Evolutionary conservation across 2,888 invertebrate genomes (phyloP), one percentile per base, ranked within the genome.

Genomic region (Acrobasis suavella): DNA sequence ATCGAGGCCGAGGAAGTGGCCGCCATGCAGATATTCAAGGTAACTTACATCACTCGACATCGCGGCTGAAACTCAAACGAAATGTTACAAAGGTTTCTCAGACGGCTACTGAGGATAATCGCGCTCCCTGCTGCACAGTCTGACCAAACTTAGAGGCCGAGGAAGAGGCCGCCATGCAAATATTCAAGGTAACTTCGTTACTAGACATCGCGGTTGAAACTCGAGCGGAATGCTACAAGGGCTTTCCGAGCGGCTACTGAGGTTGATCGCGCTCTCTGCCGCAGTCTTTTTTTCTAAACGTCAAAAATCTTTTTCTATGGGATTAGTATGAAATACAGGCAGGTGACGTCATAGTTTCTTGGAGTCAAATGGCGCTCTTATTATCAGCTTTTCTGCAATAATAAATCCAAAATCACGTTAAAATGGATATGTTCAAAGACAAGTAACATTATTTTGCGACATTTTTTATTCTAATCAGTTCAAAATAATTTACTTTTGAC

Each of bases 51-150:
- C n/a, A n/a, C 71, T 87, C 14, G 92, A 92, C 72, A 82, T 87
- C 66, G 87, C 89, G n/a, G 85, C 93, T 16, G 94, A 94, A 72
- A 95, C 95, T 66, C 95, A 95, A 62, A 96, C 96, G 17, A 97
- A 97, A 87, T 95, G 95, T 51, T 97, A 97, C 87, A 97, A 97
- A 86, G 96, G 96, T 61, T 97, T 96, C 86, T 95, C 96, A 10
- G 95, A 96, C 68, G 95, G 78, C 22, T 98, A 96, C 90, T 98
- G 98, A 98, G 96, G 97, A 51, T 98, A 98, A 90, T 96, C 96
- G 76, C 95, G 97, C 69, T 94, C 95, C 66, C 89, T 98, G 63
- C 94, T 95, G 2, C 97, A 98, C 86, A 96, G 96, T 74, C 94
- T 98, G 65, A 96, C 96, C 63, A 95, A 96, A 75, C 93, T 98